phyloP scores from a whole-genome alignment of 2,113 vertebrate species.

The Panurus biarmicus region DNA sequence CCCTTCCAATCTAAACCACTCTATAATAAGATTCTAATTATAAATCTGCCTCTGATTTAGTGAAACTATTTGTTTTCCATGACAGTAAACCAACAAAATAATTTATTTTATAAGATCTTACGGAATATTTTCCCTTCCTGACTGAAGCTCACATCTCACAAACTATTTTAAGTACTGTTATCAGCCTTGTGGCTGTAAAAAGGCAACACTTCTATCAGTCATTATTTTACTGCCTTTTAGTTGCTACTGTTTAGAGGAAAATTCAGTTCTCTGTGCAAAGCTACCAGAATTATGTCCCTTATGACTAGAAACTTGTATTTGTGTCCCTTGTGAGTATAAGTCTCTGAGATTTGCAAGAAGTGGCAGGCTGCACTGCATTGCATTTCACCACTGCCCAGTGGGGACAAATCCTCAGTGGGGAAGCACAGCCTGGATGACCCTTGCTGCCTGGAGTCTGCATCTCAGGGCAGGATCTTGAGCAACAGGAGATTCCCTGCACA shows the following conservation, averaged over 20 bases:
- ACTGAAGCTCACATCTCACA: not conserved
- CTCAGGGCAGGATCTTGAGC: not conserved
- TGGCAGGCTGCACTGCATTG: not conserved
- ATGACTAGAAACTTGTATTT: not conserved
- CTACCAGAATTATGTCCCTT: not conserved
- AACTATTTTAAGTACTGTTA: not conserved
- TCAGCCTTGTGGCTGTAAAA: not conserved
- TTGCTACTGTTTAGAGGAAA: not conserved
- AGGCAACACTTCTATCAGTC: not conserved
- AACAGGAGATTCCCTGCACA: not conserved
- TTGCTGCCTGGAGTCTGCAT: not conserved
- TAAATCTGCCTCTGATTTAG: not conserved
- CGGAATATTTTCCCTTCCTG: not conserved
- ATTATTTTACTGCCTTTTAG: not conserved
- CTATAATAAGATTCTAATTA: not conserved
- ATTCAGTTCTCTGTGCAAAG: not conserved
- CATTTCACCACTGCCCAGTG: not conserved
- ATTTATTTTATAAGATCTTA: not conserved
- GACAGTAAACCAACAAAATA: not conserved
- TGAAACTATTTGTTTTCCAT: not conserved
- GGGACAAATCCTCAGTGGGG: rapidly evolving
- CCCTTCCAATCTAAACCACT: not conserved
- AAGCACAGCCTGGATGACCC: not conserved
- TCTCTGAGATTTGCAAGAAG: not conserved
- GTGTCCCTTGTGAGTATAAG: not conserved